These are phyloP conservation scores for Drosophila aff. DNA, from an alignment of 1,140 invertebrate genomes.

Conservation along the genomic window DNA sequence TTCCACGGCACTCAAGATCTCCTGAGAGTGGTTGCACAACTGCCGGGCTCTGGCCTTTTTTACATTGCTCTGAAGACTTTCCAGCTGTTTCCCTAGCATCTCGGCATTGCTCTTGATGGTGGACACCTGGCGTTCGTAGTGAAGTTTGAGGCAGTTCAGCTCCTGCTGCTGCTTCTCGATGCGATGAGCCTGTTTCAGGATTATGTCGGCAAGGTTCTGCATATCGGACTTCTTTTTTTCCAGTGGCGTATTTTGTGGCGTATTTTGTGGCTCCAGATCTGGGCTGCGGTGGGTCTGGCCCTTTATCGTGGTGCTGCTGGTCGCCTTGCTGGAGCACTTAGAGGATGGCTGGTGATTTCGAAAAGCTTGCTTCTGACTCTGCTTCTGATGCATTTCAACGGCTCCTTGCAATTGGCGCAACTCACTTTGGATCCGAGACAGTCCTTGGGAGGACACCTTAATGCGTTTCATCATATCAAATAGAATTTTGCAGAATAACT, in stretches of 20 bases:
- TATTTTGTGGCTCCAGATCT: neutral
- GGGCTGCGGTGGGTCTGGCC: no score
- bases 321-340: neutral
- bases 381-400: neutral
- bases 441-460: neutral
- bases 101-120: constrained; percentile 40
- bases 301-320: neutral
- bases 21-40: constrained; percentile 11
- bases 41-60: neutral
- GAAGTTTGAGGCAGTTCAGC: constrained; percentile 11
- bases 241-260: no score
- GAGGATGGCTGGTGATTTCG: neutral
- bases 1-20: constrained; percentile 32
- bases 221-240: neutral
- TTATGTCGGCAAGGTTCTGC: constrained; percentile 18
- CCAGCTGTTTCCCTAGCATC: constrained; percentile 35
- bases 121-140: constrained; percentile 49
- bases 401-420: neutral
- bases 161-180: constrained; percentile 31
- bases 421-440: constrained; percentile 3
- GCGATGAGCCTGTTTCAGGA: constrained; percentile 26
- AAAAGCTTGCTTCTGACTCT: neutral
- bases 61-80: constrained; percentile 8
- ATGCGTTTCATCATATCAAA: constrained; percentile 9
- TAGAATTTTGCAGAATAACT: constrained; percentile 9